Percentiles rank a stretch among this genome's conserved stretches.
Conservation (phyloP, 1,140 invertebrate species). For the Stegodyphus mimosarum region DNA sequence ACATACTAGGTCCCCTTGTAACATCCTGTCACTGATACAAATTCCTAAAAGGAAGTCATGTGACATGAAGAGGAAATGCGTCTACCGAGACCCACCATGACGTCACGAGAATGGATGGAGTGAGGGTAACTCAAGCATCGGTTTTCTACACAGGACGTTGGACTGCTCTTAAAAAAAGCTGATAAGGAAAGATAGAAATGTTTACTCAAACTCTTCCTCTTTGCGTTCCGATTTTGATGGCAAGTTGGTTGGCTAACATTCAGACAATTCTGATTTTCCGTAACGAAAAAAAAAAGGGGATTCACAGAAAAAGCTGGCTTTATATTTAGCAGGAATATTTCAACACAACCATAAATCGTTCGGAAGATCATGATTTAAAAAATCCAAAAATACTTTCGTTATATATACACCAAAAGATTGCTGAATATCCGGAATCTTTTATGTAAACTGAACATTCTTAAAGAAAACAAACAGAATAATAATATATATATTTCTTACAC, state of each 20-base stretch:
- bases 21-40: neutral
- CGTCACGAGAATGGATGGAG: neutral
- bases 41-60: neutral
- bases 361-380: neutral
- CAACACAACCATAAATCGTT: neutral
- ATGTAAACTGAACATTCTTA: too few species aligned
- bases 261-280: neutral
- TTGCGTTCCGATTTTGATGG: neutral
- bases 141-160: conserved; percentile 26
- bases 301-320: neutral
- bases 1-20: neutral
- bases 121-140: neutral
- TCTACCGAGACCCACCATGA: neutral
- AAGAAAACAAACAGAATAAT: too few species aligned
- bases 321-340: neutral
- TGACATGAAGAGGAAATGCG: conserved; percentile 9
- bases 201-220: neutral
- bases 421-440: too few species aligned
- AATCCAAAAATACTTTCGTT: too few species aligned
- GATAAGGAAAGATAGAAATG: conserved; percentile 19
- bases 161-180: neutral
- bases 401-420: too few species aligned
- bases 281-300: neutral
- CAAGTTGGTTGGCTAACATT: neutral
- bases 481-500: too few species aligned